These are phyloP conservation scores for Dioctria rufipes DNA, from an alignment of 2,888 invertebrate species.

Conservation along the genomic window DNA sequence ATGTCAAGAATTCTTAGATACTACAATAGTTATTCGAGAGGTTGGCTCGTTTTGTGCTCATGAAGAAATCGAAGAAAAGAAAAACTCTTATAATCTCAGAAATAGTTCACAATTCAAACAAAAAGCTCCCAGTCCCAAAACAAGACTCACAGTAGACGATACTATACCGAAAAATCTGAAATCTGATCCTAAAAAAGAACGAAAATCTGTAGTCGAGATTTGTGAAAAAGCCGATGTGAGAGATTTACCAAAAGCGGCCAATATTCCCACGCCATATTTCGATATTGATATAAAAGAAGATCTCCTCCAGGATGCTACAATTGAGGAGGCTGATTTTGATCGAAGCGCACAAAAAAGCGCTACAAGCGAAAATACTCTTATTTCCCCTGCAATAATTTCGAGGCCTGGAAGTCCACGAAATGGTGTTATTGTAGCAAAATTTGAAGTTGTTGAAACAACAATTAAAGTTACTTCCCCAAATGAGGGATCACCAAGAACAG, in stretches of 20 bases:
- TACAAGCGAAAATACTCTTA: not conserved
- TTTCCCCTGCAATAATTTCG: not conserved
- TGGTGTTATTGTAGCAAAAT: constrained; percentile 66
- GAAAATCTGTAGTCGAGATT: constrained; percentile 55
- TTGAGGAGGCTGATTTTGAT: not conserved
- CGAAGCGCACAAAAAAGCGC: not conserved
- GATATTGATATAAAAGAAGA: constrained; percentile 53
- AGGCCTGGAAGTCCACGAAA: constrained; percentile 21
- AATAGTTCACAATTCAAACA: not conserved
- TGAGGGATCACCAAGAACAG: constrained; percentile 64
- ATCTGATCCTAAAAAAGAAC: constrained; percentile 12
- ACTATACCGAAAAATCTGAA: not conserved
- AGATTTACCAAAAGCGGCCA: constrained; percentile 43
- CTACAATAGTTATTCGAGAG: not conserved
- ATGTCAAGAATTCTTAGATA: constrained; percentile 36
- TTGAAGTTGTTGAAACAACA: constrained; percentile 68
- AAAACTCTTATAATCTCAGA: not conserved
- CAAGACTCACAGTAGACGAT: not conserved
- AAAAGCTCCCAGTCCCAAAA: not conserved
- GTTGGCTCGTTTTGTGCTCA: not conserved
- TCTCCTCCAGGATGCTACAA: not conserved
- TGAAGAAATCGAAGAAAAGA: not conserved
- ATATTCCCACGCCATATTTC: constrained; percentile 55
- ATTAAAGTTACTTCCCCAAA: constrained; percentile 68
- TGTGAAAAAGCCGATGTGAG: constrained; percentile 56